phyloP scores from a whole-genome alignment of 2,797 vertebrate genomes.

The Ceryle rudis region DNA sequence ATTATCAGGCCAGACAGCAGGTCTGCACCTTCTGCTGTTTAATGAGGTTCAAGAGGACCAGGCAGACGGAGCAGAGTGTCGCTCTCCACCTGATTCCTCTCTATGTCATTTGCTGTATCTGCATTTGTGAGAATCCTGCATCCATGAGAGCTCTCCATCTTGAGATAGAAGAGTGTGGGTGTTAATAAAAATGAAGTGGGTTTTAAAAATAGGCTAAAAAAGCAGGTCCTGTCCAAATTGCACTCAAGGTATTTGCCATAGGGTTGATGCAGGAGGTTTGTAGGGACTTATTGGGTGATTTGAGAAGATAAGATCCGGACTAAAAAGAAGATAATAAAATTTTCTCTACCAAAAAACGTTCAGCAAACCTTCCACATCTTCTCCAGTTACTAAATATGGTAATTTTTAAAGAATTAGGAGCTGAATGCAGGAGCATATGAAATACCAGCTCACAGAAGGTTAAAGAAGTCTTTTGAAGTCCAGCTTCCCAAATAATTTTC shows the following conservation, averaged over 20 bases:
- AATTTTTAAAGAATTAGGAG: neutral
- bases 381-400: neutral
- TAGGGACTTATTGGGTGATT: neutral
- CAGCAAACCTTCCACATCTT: neutral
- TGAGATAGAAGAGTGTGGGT: neutral
- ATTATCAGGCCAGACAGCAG: constrained; percentile 1
- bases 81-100: neutral
- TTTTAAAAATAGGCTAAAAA: neutral
- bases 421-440: neutral
- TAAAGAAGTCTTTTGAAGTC: neutral
- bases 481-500: neutral
- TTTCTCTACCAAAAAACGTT: neutral
- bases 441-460: neutral
- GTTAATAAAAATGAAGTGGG: constrained; percentile 9
- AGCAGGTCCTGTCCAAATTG: neutral
- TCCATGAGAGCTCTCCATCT: neutral
- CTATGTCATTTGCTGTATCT: neutral
- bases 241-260: neutral
- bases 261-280: neutral
- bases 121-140: neutral
- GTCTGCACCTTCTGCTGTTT: constrained; percentile 18
- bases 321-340: neutral
- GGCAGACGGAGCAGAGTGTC: neutral
- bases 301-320: neutral
- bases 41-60: constrained; percentile 10